Percentiles rank a stretch among this genome's conserved stretches.
Conservation (phyloP, 2,113 vertebrate genomes). For the Ardeotis arabs region DNA sequence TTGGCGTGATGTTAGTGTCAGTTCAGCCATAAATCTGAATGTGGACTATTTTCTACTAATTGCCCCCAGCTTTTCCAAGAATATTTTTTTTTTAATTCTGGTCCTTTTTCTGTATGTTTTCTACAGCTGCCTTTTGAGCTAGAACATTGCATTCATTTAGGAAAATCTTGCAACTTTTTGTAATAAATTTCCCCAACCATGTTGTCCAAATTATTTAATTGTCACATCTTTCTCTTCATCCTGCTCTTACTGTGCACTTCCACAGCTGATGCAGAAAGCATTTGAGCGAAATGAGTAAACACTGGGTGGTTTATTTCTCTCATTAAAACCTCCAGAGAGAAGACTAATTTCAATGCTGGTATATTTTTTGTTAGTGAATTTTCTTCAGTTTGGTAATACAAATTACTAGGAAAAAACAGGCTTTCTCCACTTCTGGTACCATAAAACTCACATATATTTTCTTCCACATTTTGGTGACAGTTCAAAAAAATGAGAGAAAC, state of each 20-base stretch:
- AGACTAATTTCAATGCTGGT: background rate
- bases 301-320: background rate
- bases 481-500: background rate
- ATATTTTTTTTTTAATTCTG: background rate
- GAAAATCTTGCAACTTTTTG: background rate
- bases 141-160: background rate
- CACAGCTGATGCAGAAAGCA: background rate
- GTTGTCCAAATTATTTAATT: background rate
- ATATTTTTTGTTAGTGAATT: background rate
- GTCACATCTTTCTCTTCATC: background rate
- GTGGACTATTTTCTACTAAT: background rate
- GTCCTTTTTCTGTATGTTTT: background rate
- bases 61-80: background rate
- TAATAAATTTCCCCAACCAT: background rate
- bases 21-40: background rate
- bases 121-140: background rate
- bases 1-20: background rate
- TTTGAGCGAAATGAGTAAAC: background rate
- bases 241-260: background rate
- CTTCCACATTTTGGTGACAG: background rate
- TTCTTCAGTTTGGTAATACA: background rate
- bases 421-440: background rate
- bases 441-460: background rate
- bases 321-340: background rate
- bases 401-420: background rate